Conservation (phyloP, 1,140 invertebrate genomes). For the Drosophila baimaii region DNA sequence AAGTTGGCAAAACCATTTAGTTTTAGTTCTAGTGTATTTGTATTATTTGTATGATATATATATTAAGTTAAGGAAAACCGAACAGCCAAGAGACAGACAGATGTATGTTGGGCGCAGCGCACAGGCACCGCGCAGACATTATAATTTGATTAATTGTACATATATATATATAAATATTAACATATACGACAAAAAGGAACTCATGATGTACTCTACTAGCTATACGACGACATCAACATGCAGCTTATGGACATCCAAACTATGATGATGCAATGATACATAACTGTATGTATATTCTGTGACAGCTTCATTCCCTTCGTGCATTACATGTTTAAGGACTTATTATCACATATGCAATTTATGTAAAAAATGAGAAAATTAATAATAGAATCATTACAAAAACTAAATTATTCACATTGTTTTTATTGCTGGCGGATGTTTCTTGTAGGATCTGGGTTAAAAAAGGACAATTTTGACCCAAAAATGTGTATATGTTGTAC, state of each 20-base stretch:
- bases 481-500: no score
- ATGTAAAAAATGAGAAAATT: slow-evolving; percentile 59
- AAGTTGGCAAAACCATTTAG: slow-evolving; percentile 51
- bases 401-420: not conserved
- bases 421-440: no score
- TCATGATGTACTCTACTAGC: slow-evolving; percentile 37
- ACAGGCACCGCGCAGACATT: slow-evolving; percentile 22
- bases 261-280: slow-evolving; percentile 48
- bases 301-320: slow-evolving; percentile 60
- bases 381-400: slow-evolving; percentile 74
- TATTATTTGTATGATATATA: slow-evolving; percentile 80
- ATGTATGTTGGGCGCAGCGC: slow-evolving; percentile 22
- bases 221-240: slow-evolving; percentile 57
- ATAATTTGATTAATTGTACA: slow-evolving; percentile 72
- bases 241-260: slow-evolving; percentile 51
- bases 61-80: slow-evolving; percentile 13
- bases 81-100: slow-evolving; percentile 34
- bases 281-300: slow-evolving; percentile 54
- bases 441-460: no score
- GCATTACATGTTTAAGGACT: slow-evolving; percentile 53
- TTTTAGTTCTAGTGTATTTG: slow-evolving; percentile 67
- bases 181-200: slow-evolving; percentile 23
- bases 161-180: slow-evolving; percentile 43
- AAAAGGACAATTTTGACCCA: no score
- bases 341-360: slow-evolving; percentile 53